phyloP scores from a whole-genome alignment of 92 coral and sea anemone species.

The Paramuricea clavata region DNA sequence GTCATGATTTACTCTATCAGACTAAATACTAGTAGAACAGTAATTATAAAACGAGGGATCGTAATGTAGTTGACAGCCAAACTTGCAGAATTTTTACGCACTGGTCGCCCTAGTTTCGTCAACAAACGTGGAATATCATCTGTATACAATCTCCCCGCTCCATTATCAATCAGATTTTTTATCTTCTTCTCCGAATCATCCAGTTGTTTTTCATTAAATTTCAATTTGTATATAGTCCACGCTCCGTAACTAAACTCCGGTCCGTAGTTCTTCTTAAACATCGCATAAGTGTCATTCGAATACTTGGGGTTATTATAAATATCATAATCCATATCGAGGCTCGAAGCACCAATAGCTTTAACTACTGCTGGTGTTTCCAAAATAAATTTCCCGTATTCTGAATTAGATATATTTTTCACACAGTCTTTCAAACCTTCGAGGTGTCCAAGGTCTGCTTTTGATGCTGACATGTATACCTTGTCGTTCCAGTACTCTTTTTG shows the following conservation, averaged over 20 bases:
- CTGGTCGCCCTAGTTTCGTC: constrained; percentile 72
- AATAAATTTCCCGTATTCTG: constrained; percentile 69
- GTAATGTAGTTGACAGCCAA: neutral
- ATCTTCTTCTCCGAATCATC: constrained; percentile 64
- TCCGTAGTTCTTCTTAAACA: constrained; percentile 73
- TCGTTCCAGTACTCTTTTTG: constrained; percentile 65
- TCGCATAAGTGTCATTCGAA: constrained; percentile 79
- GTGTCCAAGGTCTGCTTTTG: constrained; percentile 40
- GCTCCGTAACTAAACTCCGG: constrained; percentile 86
- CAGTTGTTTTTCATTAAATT: constrained; percentile 48
- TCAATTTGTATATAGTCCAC: constrained; percentile 81
- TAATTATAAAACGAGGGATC: neutral
- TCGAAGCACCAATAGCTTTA: constrained; percentile 78
- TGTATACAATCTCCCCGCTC: constrained; percentile 81
- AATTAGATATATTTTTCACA: constrained; percentile 55
- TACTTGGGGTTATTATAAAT: constrained; percentile 74
- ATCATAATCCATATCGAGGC: constrained; percentile 85
- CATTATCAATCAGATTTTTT: constrained; percentile 72
- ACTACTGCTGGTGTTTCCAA: constrained; percentile 72
- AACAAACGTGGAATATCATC: constrained; percentile 83
- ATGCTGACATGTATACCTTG: neutral
- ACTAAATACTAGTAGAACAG: neutral
- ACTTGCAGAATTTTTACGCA: constrained; percentile 26
- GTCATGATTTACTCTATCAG: neutral
- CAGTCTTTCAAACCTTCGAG: constrained; percentile 75